Conservation (phyloP, 1,140 invertebrate genomes). For the Trichomalopsis sarcophagae region DNA sequence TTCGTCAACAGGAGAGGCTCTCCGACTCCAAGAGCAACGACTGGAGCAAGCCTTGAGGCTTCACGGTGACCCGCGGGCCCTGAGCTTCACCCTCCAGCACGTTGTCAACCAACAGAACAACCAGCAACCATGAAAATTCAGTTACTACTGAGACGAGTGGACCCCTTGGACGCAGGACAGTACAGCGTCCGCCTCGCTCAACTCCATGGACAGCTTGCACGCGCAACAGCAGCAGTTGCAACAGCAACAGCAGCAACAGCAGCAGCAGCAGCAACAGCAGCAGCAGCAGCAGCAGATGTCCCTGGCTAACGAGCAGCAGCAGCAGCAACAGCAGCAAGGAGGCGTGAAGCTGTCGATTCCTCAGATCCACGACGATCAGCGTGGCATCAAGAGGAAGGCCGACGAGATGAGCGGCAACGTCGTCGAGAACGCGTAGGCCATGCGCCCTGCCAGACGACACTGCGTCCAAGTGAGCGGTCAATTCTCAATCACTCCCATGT, state of each 20-base stretch:
- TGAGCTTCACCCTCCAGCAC: slow-evolving; percentile 80
- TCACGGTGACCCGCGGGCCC: slow-evolving; percentile 80
- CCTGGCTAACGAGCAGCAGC: slow-evolving; percentile 63
- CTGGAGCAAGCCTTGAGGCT: slow-evolving; percentile 87
- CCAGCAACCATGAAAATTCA: slow-evolving; percentile 80
- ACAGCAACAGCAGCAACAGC: slow-evolving; percentile 60
- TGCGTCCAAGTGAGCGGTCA: slow-evolving; percentile 71
- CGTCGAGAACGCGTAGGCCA: slow-evolving; percentile 62
- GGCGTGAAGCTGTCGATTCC: slow-evolving; percentile 56
- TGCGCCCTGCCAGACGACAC: slow-evolving; percentile 52
- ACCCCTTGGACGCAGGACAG: slow-evolving; percentile 71
- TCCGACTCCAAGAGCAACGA: slow-evolving; percentile 86
- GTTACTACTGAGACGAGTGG: slow-evolving; percentile 78
- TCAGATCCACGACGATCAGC: slow-evolving; percentile 63
- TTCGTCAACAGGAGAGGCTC: slow-evolving; percentile 76
- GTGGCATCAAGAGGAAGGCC: slow-evolving; percentile 71
- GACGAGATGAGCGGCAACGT: slow-evolving; percentile 68
- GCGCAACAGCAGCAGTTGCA: slow-evolving; percentile 57
- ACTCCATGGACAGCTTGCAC: slow-evolving; percentile 61
- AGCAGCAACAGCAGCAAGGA: slow-evolving; percentile 61
- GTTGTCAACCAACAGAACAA: slow-evolving; percentile 77
- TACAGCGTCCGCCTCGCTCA: slow-evolving; percentile 58
- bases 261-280: slow-evolving; percentile 61
- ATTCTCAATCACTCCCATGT: slow-evolving; percentile 68
- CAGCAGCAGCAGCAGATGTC: slow-evolving; percentile 58